Evolutionary conservation across 2,113 vertebrate species (phyloP), one percentile per base, ranked within the genome.

Genomic region (Cinclus mexicanus): DNA sequence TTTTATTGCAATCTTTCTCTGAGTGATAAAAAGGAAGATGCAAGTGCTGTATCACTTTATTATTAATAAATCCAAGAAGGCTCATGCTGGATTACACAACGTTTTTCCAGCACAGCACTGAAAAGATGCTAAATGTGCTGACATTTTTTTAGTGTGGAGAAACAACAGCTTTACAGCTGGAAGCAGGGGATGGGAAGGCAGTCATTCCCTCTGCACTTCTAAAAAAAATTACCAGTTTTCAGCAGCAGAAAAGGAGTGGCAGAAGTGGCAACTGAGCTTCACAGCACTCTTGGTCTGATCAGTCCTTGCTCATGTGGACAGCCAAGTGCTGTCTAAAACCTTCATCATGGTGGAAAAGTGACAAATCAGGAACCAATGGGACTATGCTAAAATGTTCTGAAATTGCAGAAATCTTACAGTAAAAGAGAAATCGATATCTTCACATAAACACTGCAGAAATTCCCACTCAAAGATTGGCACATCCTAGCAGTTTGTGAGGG

Each of bases 331-430:
- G n/a, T n/a, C n/a, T n/a, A n/a, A 79, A 84, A 82, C 23, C 41
- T 56, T 22, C 69, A 47, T 44, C 31, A 56, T 33, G 50, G 41
- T 25, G 37, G 78, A 67, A 80, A 87, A 83, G 31, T 11, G 63
- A 67, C 14, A 67, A 39, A 15, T 12, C 0, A 0, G 31, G 29
- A 78, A 33, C 35, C n/a, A 63, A 33, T 0, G 3, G 31, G n/a
- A 67, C 57, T 42, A 16, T 1, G 10, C 21, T 33, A 71, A 87
- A 70, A 67, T 8, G 11, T 42, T 76, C 46, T 42, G 77, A 42
- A 46, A 65, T 2, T 70, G 52, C 52, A 92, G 41, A 42, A 92
- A 65, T n/a, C 33, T 42, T 14, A n/a, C 44, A 70, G 31, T 1
- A 83, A 50, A 83, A 72, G 16, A 74, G 33, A 52, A 84, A 72